phyloP scores from a whole-genome alignment of 2,888 invertebrate species.

The Podabrus alpinus region DNA sequence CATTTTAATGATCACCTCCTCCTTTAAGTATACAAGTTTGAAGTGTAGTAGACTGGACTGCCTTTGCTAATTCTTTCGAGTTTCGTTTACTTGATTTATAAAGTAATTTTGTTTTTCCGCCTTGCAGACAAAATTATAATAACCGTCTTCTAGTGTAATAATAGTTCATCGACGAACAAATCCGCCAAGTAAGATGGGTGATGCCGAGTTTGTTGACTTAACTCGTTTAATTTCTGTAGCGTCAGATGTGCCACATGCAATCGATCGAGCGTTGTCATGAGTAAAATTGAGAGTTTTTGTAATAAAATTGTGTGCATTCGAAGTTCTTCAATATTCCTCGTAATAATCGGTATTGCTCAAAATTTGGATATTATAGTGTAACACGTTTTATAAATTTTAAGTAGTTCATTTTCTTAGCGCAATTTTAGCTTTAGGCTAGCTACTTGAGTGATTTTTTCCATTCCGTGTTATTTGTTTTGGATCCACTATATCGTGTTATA shows the following conservation, averaged over 20 bases:
- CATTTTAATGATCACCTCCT: neutral
- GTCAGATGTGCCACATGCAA: neutral
- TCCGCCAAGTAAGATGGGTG: neutral
- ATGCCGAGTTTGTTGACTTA: neutral
- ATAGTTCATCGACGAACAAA: neutral
- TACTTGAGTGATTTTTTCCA: no score
- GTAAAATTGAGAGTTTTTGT: neutral
- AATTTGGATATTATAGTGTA: neutral
- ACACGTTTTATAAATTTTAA: neutral
- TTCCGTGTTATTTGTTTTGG: no score
- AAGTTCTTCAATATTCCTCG: neutral
- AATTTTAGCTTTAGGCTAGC: no score
- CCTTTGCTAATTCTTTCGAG: neutral
- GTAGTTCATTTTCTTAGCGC: no score
- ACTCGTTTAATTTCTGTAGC: neutral
- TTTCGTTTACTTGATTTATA: neutral
- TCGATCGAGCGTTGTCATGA: neutral
- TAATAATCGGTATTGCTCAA: neutral
- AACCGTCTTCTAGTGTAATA: neutral
- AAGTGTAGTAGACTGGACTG: neutral
- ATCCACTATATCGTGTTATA: no score
- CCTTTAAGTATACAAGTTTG: neutral
- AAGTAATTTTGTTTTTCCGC: neutral
- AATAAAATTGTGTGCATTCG: neutral
- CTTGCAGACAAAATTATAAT: neutral